Evolutionary conservation across 2,888 invertebrate species (phyloP), one percentile per base, ranked within the genome.

Genomic region (Lepidocyrtoides sp.): DNA sequence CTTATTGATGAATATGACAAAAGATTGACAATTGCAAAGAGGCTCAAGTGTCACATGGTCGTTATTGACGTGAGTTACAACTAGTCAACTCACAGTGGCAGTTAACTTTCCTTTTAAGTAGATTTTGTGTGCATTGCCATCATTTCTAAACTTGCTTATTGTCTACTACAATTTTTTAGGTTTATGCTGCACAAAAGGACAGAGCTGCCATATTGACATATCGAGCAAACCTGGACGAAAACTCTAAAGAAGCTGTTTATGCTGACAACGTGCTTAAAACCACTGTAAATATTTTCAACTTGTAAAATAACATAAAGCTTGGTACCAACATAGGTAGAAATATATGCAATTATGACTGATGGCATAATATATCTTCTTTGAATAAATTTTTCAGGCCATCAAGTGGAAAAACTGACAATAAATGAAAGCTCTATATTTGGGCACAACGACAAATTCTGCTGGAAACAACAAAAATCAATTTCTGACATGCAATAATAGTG

Each of bases 211-310:
- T 97, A 5, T 95, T 96, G 2, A 96, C 96, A 93, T 97, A 97
- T 94, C 96, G 96, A 95, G 96, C 96, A 94, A 96, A 96, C 2
- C 95, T 97, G 0, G 96, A 96, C 81, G 96, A 96, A 0, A 96
- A 97, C 92, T 96, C 97, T 0, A 97, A 97, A 94, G 97, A 97
- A 94, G 97, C 97, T 94, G 96, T 97, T 94, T 96, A 97, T 91
- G 97, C 97, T 54, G 97, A 97, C 94, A 97, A 97, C 94, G 96
- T 96, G 0, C 95, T 98, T 0, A 96, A 48, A 12, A 48, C 48
- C 3, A 36, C 36, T 36, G 95, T 95, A 84, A 95, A 95, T 88
- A 14, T 4, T 23, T 66, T 14, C 7, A 29, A 66, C 32, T 2
- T 26, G 54, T 29, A 29, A n/a, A n/a, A n/a, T n/a, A n/a, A n/a